phyloP scores from a whole-genome alignment of 2,113 vertebrate species.

The Isurus oxyrinchus region DNA sequence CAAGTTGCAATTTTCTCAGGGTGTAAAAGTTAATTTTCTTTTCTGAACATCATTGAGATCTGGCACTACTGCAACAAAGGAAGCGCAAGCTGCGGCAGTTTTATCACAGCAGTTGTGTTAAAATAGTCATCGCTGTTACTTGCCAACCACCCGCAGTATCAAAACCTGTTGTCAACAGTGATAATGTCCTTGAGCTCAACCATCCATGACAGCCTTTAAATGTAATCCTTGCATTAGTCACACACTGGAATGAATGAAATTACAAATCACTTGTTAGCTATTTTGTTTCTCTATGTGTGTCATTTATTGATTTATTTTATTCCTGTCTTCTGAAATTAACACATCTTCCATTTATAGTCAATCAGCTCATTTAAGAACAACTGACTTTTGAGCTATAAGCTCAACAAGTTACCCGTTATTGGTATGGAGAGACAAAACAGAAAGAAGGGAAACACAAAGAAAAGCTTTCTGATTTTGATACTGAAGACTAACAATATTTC shows the following conservation, averaged over 20 bases:
- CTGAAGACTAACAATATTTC: neutral
- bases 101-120: slow-evolving; percentile 5
- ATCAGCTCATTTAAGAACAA: neutral
- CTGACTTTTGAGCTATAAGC: neutral
- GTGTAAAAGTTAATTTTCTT: neutral
- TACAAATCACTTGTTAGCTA: neutral
- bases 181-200: neutral
- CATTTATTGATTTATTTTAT: neutral
- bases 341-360: neutral
- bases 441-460: neutral
- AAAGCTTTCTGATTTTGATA: neutral
- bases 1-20: neutral
- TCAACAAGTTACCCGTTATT: neutral
- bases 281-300: neutral
- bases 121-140: neutral
- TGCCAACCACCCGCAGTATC: neutral
- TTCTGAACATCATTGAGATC: neutral
- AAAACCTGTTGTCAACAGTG: neutral
- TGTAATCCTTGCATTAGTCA: neutral
- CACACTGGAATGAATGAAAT: neutral
- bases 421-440: neutral
- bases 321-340: neutral
- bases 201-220: slow-evolving; percentile 11
- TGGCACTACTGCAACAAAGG: neutral
- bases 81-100: neutral